Conservation (phyloP, 2,888 invertebrate genomes). For the Aquatica leii region DNA sequence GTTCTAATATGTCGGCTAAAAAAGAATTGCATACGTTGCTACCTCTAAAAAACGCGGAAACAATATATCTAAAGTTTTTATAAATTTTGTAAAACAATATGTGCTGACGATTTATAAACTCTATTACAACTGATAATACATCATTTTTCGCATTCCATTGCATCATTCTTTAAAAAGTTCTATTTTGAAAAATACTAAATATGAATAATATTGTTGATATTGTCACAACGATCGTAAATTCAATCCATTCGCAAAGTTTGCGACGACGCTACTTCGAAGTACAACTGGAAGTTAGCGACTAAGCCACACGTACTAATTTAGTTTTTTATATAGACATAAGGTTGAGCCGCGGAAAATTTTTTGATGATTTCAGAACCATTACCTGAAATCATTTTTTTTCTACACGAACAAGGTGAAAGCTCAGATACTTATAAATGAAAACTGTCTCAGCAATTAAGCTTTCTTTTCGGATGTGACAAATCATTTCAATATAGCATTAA, state of each 20-base stretch:
- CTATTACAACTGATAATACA: not conserved
- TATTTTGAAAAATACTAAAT: not conserved
- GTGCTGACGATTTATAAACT: not conserved
- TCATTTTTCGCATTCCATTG: no score
- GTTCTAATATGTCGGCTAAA: not conserved
- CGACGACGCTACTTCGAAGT: not conserved
- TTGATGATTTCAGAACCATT: not conserved
- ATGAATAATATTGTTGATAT: not conserved
- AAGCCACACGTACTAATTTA: not conserved
- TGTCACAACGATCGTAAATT: not conserved
- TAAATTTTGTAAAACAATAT: not conserved
- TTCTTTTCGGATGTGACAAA: not conserved
- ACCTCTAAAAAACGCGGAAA: not conserved
- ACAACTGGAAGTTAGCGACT: conserved; percentile 1
- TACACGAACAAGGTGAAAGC: not conserved
- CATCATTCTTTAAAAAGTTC: not conserved
- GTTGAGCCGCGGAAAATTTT: conserved; percentile 2
- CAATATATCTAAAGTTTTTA: not conserved
- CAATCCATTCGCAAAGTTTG: not conserved
- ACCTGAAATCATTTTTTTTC: conserved; percentile 3
- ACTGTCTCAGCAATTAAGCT: not conserved
- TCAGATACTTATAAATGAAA: no score
- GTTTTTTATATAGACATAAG: not conserved
- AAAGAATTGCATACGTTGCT: not conserved
- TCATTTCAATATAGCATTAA: not conserved